phyloP scores from a whole-genome alignment of 1,140 invertebrate species.

The Leptopilina boulardi region DNA sequence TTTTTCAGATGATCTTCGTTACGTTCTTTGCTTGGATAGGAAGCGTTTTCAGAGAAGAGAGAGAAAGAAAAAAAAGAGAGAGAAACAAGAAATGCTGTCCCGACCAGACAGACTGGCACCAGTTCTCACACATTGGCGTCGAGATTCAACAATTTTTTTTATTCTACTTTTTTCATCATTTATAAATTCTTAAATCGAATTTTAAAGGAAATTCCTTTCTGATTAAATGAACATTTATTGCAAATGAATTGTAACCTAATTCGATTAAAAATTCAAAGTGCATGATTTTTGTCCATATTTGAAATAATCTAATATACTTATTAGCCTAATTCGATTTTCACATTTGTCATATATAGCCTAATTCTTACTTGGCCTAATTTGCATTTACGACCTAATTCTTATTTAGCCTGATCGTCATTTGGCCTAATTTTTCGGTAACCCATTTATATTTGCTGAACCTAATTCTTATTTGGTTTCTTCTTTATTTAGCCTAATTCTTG shows the following conservation, averaged over 20 bases:
- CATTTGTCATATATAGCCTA: too few relatives aligned
- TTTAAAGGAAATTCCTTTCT: background rate
- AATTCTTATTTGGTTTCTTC: too few relatives aligned
- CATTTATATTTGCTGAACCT: too few relatives aligned
- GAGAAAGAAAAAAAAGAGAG: slow-evolving; percentile 4
- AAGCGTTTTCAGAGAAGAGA: slow-evolving; percentile 42
- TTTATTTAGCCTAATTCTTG: too few relatives aligned
- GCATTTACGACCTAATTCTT: too few relatives aligned
- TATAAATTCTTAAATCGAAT: background rate
- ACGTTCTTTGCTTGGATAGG: slow-evolving; percentile 45
- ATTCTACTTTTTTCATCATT: background rate
- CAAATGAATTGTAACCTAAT: background rate
- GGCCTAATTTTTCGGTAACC: too few relatives aligned
- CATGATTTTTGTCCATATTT: too few relatives aligned
- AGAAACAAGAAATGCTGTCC: slow-evolving; percentile 38
- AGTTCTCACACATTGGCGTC: slow-evolving; percentile 45
- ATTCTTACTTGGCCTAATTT: too few relatives aligned
- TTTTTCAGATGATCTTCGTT: slow-evolving; percentile 60
- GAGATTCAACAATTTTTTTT: slow-evolving; percentile 9
- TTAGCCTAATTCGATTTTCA: too few relatives aligned
- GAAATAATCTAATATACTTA: too few relatives aligned
- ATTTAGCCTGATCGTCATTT: too few relatives aligned
- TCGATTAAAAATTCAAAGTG: too few relatives aligned
- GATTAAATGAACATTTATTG: background rate
- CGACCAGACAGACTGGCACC: slow-evolving; percentile 63